Percentiles rank a stretch among this genome's conserved stretches.
These are phyloP conservation scores for Etheostoma spectabile DNA, from an alignment of 2,113 vertebrate species.

Conservation along the genomic window DNA sequence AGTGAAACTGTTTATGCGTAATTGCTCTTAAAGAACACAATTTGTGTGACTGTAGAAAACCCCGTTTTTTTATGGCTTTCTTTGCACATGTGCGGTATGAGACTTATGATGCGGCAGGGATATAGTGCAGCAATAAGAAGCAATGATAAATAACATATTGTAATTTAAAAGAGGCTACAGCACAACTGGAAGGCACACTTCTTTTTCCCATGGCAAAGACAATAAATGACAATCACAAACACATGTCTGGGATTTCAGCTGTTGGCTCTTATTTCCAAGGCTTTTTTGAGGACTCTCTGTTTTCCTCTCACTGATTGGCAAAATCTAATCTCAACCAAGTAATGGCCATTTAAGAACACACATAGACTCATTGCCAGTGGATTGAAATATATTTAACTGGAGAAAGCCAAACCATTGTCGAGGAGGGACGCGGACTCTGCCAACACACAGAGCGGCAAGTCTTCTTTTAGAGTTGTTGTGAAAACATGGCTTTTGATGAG, in stretches of 20 bases:
- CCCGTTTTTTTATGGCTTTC: background rate
- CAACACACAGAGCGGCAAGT: conserved; percentile 28
- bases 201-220: conserved; percentile 77
- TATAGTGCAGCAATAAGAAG: background rate
- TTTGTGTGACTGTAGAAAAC: background rate
- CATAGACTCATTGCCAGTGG: conserved; percentile 32
- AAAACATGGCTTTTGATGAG: conserved; percentile 30
- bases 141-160: conserved; percentile 49
- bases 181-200: conserved; percentile 40
- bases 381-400: conserved; percentile 44
- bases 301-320: conserved; percentile 71
- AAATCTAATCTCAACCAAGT: conserved; percentile 77
- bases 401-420: conserved; percentile 40
- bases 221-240: conserved; percentile 82
- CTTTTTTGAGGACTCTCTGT: conserved; percentile 57
- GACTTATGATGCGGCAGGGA: background rate
- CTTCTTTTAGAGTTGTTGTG: conserved; percentile 17
- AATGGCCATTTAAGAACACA: conserved; percentile 57
- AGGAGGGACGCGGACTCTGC: background rate
- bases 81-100: background rate
- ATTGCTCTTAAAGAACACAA: background rate
- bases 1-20: background rate
- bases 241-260: conserved; percentile 78
- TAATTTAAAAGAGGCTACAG: conserved; percentile 47
- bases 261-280: conserved; percentile 71